phyloP scores from a whole-genome alignment of 2,113 vertebrate species.

The Leucosticte australis region DNA sequence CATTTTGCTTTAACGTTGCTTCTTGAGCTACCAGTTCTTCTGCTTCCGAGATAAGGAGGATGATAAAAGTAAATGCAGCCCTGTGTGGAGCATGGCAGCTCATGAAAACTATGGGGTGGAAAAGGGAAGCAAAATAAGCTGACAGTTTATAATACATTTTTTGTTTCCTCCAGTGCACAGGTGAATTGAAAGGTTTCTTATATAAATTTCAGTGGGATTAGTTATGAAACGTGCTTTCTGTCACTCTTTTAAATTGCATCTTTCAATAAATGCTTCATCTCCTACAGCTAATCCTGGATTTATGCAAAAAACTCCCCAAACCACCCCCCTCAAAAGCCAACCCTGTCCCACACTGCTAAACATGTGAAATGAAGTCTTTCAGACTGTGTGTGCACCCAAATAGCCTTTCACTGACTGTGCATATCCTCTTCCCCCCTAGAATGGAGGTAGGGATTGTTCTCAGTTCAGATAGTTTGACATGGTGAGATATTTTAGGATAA shows the following conservation, averaged over 20 bases:
- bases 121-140: not conserved
- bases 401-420: not conserved
- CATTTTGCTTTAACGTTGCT: not conserved
- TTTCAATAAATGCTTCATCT: slow-evolving; percentile 6
- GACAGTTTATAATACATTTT: not conserved
- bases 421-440: not conserved
- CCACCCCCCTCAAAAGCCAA: not conserved
- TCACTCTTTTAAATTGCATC: slow-evolving; percentile 2
- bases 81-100: not conserved
- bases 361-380: not conserved
- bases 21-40: not conserved
- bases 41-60: not conserved
- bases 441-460: not conserved
- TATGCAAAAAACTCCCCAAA: not conserved
- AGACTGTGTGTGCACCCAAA: not conserved
- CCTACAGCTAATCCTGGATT: slow-evolving; percentile 33
- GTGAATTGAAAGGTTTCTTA: not conserved
- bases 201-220: not conserved
- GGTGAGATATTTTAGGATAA: not conserved
- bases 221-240: slow-evolving; percentile 6
- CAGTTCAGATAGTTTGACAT: not conserved
- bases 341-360: not conserved
- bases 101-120: not conserved
- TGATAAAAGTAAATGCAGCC: not conserved
- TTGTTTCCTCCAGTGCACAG: not conserved